Conservation (phyloP, 2,113 vertebrate species). For the Rhabdomys dilectus region DNA sequence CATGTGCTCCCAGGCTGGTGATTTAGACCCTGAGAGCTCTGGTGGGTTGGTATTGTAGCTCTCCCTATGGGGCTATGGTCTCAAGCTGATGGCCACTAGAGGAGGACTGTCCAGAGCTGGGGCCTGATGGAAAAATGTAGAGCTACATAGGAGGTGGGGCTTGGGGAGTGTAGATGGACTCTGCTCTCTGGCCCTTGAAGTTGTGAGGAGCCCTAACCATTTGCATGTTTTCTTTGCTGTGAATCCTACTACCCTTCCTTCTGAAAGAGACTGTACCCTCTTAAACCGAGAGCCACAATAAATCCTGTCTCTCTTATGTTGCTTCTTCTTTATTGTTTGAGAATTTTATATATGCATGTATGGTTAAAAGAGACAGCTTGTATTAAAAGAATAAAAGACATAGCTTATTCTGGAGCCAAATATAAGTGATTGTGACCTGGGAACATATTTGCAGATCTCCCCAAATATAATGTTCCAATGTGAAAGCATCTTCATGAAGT, state of each 20-base stretch:
- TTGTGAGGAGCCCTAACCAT: background rate
- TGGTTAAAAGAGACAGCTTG: background rate
- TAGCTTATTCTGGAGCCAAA: background rate
- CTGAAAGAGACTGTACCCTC: background rate
- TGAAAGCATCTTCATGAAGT: background rate
- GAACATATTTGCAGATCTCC: background rate
- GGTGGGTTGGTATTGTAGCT: too few relatives aligned
- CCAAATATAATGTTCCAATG: background rate
- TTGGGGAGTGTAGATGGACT: background rate
- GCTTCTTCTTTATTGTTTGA: background rate
- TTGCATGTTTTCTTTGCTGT: too few relatives aligned
- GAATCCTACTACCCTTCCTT: background rate
- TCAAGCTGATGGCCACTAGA: background rate
- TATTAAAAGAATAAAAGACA: background rate
- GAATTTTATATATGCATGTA: background rate
- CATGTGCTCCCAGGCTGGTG: too few relatives aligned
- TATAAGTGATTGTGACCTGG: background rate
- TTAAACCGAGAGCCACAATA: background rate
- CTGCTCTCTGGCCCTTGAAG: background rate
- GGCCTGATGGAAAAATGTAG: background rate
- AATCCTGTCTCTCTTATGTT: background rate
- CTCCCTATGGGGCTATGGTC: background rate
- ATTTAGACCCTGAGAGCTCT: too few relatives aligned
- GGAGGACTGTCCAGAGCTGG: too few relatives aligned
- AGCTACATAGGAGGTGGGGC: too few relatives aligned